These are phyloP conservation scores for Kryptolebias marmoratus DNA, from an alignment of 2,113 vertebrate genomes.

Conservation along the genomic window DNA sequence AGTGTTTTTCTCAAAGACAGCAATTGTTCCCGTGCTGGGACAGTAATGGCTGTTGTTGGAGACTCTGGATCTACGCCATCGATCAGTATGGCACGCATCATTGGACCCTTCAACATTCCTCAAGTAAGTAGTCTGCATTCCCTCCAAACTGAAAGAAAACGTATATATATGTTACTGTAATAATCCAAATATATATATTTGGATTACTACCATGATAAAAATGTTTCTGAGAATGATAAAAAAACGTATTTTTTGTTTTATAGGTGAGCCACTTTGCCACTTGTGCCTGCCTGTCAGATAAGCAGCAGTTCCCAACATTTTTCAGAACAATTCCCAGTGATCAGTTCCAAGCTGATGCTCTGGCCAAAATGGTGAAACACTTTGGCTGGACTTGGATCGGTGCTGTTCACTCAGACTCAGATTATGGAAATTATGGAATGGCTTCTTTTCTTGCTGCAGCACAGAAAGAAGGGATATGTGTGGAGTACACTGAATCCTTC, in stretches of 20 bases:
- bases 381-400: conserved; percentile 84
- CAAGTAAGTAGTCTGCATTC: conserved; percentile 56
- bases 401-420: conserved; percentile 74
- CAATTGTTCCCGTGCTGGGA: conserved; percentile 54
- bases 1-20: no score
- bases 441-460: conserved; percentile 69
- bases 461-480: conserved; percentile 69
- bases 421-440: conserved; percentile 80
- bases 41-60: neutral
- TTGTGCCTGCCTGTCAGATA: conserved; percentile 79
- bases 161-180: no score
- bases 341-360: conserved; percentile 73
- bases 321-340: conserved; percentile 82
- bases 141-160: no score
- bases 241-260: neutral
- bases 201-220: no score
- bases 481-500: conserved; percentile 73
- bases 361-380: conserved; percentile 74
- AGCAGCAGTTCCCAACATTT: conserved; percentile 72
- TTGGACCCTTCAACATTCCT: conserved; percentile 54
- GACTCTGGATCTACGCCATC: conserved; percentile 1
- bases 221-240: no score
- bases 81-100: neutral
- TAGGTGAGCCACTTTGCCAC: conserved; percentile 80
- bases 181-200: no score